These are phyloP conservation scores for Hozukius guyotensis DNA, from an alignment of 2,797 vertebrate genomes.

Conservation along the genomic window DNA sequence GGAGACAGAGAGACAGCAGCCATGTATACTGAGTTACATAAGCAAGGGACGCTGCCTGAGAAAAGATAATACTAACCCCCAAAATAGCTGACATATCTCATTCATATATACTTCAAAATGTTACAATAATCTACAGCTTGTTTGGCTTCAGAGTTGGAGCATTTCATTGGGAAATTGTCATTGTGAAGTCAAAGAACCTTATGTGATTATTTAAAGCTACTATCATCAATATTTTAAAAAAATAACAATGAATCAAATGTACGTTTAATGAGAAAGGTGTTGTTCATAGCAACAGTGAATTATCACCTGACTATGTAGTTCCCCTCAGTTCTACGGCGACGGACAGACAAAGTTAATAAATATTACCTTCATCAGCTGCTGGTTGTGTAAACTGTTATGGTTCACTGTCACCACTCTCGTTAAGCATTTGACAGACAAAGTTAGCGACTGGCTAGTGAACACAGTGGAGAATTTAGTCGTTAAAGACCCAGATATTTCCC, in stretches of 20 bases:
- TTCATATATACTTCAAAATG: background rate
- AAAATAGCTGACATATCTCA: background rate
- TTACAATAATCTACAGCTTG: background rate
- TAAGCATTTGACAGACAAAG: background rate
- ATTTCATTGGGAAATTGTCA: background rate
- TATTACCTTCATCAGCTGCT: too few relatives aligned
- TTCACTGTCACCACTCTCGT: too few relatives aligned
- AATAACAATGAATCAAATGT: background rate
- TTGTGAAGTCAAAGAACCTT: background rate
- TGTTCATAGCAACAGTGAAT: background rate
- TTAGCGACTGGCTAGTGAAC: background rate
- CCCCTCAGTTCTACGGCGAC: too few relatives aligned
- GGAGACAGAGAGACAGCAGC: background rate
- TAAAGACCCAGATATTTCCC: too few relatives aligned
- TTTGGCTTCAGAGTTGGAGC: background rate
- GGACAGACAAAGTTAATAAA: too few relatives aligned
- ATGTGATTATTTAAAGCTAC: background rate
- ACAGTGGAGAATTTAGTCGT: background rate
- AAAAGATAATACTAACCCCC: background rate
- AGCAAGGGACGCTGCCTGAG: background rate
- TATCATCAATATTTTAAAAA: background rate
- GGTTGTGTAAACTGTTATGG: too few relatives aligned
- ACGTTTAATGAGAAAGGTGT: background rate
- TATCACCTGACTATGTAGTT: background rate
- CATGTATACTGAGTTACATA: background rate